Evolutionary conservation across 2,888 invertebrate species (phyloP).

Genomic region (Gari tellinella): DNA sequence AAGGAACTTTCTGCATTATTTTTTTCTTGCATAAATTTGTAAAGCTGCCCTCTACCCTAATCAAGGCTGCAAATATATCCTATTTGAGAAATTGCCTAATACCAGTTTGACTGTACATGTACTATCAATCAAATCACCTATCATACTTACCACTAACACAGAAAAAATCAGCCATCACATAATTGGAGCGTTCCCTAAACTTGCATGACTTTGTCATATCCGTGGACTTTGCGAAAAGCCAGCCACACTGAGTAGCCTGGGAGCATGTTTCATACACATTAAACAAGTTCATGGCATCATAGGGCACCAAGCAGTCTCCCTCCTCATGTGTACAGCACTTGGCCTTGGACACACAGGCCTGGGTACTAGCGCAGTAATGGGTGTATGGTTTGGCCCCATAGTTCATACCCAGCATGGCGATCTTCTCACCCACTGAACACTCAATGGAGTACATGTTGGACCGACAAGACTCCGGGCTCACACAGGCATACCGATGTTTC

Average conservation of each 20-base stretch:
- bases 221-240: constrained; percentile 58
- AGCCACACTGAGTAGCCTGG: constrained; percentile 58
- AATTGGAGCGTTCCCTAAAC: constrained; percentile 50
- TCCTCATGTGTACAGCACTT: constrained; percentile 55
- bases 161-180: constrained; percentile 46
- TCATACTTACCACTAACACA: constrained; percentile 52
- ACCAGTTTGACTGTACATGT: no score
- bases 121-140: background rate
- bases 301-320: constrained; percentile 61
- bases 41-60: no score
- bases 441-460: constrained; percentile 59
- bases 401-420: constrained; percentile 55
- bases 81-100: no score
- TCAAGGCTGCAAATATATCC: no score
- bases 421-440: constrained; percentile 59
- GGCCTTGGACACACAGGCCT: constrained; percentile 43
- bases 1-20: no score
- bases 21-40: no score
- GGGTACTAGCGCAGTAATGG: constrained; percentile 43
- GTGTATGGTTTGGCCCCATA: constrained; percentile 63
- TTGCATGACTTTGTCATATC: constrained; percentile 31
- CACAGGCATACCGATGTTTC: constrained; percentile 36
- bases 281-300: constrained; percentile 42
- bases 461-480: constrained; percentile 32
- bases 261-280: constrained; percentile 61